phyloP scores from a whole-genome alignment of 2,113 vertebrate species.

The Nanorana parkeri region DNA sequence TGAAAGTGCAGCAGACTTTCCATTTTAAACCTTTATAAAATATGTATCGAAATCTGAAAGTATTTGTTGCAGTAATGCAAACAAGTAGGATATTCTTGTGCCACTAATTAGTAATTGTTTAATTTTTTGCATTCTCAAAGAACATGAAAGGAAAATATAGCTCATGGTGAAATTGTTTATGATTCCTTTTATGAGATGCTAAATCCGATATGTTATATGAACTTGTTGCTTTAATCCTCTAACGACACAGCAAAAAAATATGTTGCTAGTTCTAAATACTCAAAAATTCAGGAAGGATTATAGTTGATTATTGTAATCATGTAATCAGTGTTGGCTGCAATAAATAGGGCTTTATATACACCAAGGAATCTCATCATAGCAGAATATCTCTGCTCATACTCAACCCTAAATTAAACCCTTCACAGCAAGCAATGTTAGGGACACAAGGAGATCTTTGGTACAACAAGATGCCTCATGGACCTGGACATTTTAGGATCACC shows the following conservation, averaged over 20 bases:
- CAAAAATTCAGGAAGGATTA: constrained; percentile 25
- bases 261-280: constrained; percentile 24
- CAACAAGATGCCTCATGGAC: no score
- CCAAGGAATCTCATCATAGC: neutral
- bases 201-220: constrained; percentile 22
- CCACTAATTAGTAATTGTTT: no score
- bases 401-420: neutral
- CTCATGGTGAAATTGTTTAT: no score
- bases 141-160: no score
- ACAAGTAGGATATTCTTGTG: no score
- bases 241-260: constrained; percentile 13
- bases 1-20: no score
- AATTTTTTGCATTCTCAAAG: no score
- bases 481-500: no score
- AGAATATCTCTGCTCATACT: neutral
- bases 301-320: constrained; percentile 36
- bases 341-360: constrained; percentile 17
- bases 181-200: neutral
- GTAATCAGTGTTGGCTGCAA: constrained; percentile 24
- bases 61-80: no score
- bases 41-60: no score
- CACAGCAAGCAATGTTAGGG: neutral
- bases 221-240: constrained; percentile 20
- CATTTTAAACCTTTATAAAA: no score
- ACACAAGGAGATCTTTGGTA: neutral